These are phyloP conservation scores for Tenebrosternarchus preto DNA, from an alignment of 2,113 vertebrate genomes.

Conservation along the genomic window DNA sequence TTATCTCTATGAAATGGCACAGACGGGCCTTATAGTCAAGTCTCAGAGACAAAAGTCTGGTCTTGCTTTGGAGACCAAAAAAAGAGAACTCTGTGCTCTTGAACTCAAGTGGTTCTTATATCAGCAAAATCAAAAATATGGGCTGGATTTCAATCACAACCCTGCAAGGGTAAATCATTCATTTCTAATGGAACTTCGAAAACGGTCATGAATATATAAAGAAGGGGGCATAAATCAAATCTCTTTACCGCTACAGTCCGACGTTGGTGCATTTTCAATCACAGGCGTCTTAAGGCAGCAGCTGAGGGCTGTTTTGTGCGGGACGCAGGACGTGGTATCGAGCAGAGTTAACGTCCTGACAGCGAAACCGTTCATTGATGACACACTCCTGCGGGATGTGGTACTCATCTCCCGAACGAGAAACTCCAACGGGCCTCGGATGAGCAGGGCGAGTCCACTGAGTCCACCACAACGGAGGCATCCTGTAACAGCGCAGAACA, in stretches of 20 bases:
- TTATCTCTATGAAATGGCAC: neutral
- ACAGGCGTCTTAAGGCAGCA: constrained; percentile 52
- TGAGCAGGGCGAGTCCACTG: constrained; percentile 10
- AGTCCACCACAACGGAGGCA: constrained; percentile 3
- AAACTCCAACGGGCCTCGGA: neutral
- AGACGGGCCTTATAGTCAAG: constrained; percentile 12
- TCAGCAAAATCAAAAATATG: constrained; percentile 40
- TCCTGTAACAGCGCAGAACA: constrained; percentile 16
- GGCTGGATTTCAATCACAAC: constrained; percentile 66
- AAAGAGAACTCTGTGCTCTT: constrained; percentile 8
- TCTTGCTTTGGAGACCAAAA: neutral
- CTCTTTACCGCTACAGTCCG: constrained; percentile 48
- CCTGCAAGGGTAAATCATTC: constrained; percentile 70
- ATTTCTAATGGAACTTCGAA: constrained; percentile 69
- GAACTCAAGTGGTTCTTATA: constrained; percentile 39
- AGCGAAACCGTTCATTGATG: no score
- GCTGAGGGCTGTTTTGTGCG: constrained; percentile 20
- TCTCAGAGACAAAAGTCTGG: neutral
- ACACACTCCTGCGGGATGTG: constrained; percentile 8
- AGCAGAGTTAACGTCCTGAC: no score
- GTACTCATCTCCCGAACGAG: neutral
- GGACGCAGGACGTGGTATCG: constrained; percentile 28
- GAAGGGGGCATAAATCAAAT: constrained; percentile 67
- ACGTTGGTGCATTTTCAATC: constrained; percentile 56
- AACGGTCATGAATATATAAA: constrained; percentile 72